These are phyloP conservation scores for Carposina sasakii DNA, from an alignment of 1,140 invertebrate genomes.

Conservation along the genomic window DNA sequence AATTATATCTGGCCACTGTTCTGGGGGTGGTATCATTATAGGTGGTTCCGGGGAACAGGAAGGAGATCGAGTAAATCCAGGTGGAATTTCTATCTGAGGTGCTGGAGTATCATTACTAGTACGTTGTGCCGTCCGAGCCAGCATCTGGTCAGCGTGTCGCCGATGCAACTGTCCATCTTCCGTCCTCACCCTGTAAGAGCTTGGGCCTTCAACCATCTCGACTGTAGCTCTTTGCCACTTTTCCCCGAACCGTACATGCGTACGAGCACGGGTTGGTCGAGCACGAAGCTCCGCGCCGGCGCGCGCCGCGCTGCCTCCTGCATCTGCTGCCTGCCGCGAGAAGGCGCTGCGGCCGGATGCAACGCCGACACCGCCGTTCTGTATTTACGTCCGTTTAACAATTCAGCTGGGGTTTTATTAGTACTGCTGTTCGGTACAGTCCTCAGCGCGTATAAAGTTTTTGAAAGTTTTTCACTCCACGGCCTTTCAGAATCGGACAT, in stretches of 20 bases:
- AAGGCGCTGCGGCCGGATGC: background rate
- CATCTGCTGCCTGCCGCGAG: background rate
- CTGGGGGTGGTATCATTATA: too few species aligned
- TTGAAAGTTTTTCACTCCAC: conserved; percentile 69
- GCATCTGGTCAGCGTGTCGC: conserved; percentile 10
- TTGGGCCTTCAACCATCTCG: conserved; percentile 2
- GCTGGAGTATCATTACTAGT: background rate
- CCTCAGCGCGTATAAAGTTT: conserved; percentile 88
- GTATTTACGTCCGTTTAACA: conserved; percentile 5
- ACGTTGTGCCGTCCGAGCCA: background rate
- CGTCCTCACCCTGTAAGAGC: conserved; percentile 12
- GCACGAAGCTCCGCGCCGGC: background rate
- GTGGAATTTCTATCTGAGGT: too few species aligned
- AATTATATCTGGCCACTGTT: too few species aligned
- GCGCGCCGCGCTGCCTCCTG: background rate
- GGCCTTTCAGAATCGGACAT: background rate
- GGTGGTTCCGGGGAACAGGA: too few species aligned
- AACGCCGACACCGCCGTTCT: background rate
- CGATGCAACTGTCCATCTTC: conserved; percentile 17
- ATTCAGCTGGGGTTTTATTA: conserved; percentile 7
- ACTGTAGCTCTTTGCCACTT: conserved; percentile 76
- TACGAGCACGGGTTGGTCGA: conserved; percentile 1
- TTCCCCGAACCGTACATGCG: conserved; percentile 47
- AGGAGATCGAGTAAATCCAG: too few species aligned
- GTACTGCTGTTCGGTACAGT: conserved; percentile 90